Base-by-base conservation (phyloP, 1,140 invertebrate species). In the Hydropsyche tenuis region DNA sequence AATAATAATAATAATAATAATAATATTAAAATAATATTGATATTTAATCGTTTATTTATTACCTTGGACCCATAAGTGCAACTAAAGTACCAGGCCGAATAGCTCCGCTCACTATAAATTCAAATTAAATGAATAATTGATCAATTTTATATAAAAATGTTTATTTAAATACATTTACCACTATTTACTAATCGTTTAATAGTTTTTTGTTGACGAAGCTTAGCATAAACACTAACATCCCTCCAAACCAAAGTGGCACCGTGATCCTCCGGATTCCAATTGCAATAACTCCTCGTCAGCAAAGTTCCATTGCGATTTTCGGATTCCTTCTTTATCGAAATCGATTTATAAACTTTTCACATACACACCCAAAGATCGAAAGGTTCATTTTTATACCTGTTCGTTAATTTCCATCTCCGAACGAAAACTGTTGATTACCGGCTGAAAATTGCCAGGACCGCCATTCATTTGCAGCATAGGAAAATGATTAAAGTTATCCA, bases 1-100 rank as follows among this genome's bases (percentile, higher is more conserved):
- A 2, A 66, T 43, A n/a, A n/a, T n/a, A n/a, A n/a, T n/a, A n/a
- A n/a, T n/a, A n/a, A n/a, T 37, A 37, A 9, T 37, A 37, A 37
- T 4, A 37, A 4, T 37, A 37, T 4, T 37, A 9, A 37, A 37
- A 37, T 69, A 7, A 69, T 25, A 48, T 23, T 20, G n/a, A n/a
- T n/a, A n/a, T n/a, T n/a, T n/a, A n/a, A n/a, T n/a, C n/a, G n/a
- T n/a, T n/a, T n/a, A 63, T 73, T 72, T 80, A 79, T 85, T 86
- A 92, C 91, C 91, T 96, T 30, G 94, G 90, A 73, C 96, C 96
- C 89, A 98, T 94, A 68, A 98, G 87, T 1, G 95, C 96, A 73
- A 95, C 89, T 71, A 98, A 83, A 79, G 92, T 91, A 9, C 95
- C 95, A 18, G 94, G 90, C 80, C 90, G 90, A 0, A 94, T 92